Conservation (phyloP, 2,113 vertebrate genomes). For the Entomyzon cyanotis region DNA sequence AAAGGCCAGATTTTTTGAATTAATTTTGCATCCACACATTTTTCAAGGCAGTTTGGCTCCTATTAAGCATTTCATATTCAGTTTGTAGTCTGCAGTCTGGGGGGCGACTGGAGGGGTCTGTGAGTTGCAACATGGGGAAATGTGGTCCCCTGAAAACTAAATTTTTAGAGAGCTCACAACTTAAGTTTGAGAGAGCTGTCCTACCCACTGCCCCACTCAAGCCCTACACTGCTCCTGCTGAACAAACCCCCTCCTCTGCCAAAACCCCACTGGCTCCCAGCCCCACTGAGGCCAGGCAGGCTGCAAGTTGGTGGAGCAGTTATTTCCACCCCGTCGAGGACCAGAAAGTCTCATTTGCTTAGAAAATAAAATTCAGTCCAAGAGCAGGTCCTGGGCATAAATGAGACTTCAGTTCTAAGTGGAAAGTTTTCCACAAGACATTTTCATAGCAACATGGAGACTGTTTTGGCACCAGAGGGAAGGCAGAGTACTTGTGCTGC, state of each 20-base stretch:
- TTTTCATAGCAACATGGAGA: neutral
- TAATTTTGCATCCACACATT: neutral
- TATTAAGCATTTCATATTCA: neutral
- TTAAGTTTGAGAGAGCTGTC: neutral
- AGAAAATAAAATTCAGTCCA: constrained; percentile 14
- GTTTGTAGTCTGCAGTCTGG: neutral
- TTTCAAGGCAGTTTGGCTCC: neutral
- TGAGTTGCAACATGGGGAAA: neutral
- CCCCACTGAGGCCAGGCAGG: rapidly evolving
- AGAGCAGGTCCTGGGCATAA: neutral
- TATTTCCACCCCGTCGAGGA: neutral
- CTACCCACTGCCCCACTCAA: neutral
- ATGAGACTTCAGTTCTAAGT: neutral
- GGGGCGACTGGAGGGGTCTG: neutral
- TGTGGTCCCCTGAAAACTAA: neutral
- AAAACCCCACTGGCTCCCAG: neutral
- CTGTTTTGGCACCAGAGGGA: neutral
- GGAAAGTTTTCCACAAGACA: constrained; percentile 19
- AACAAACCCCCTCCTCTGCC: neutral
- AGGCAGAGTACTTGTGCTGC: neutral
- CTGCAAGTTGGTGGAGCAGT: neutral
- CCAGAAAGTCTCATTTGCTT: neutral
- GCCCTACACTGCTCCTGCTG: neutral
- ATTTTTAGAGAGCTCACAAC: neutral
- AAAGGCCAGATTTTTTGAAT: neutral